Conservation (phyloP, 1,140 invertebrate species). For the Brevipalpus yothersi region DNA sequence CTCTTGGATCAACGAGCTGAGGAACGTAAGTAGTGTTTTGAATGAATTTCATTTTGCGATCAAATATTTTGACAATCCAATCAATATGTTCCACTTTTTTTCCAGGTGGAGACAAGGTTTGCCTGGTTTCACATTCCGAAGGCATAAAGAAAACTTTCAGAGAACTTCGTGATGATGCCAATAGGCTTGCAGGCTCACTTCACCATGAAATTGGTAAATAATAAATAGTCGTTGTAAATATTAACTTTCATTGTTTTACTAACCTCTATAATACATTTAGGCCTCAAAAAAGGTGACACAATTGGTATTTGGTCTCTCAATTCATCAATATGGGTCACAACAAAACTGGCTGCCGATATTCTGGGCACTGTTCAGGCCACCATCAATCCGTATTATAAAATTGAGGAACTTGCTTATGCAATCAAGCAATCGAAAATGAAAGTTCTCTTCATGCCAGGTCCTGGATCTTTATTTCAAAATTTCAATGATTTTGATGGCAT, state of each 20-base stretch:
- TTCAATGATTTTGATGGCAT: slow-evolving; percentile 5
- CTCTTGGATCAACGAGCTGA: too few species aligned
- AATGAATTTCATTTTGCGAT: too few species aligned
- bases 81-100: too few species aligned
- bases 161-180: slow-evolving; percentile 6
- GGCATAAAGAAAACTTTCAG: slow-evolving; percentile 5
- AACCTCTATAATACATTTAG: background rate
- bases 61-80: too few species aligned
- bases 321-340: slow-evolving; percentile 4
- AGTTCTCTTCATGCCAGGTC: slow-evolving; percentile 9
- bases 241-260: background rate
- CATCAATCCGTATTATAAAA: slow-evolving; percentile 9
- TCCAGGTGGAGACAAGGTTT: too few species aligned
- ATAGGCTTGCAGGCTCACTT: slow-evolving; percentile 2
- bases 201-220: slow-evolving; percentile 1
- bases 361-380: slow-evolving; percentile 6
- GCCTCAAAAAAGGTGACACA: slow-evolving; percentile 7
- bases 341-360: slow-evolving; percentile 7
- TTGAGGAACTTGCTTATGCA: slow-evolving; percentile 7
- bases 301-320: slow-evolving; percentile 9
- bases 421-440: slow-evolving; percentile 4
- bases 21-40: too few species aligned
- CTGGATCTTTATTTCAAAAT: background rate
- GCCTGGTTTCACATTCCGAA: background rate
- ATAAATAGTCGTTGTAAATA: background rate